Evolutionary conservation across 2,113 vertebrate genomes (phyloP).

Genomic region (human): GRCh38 chr22:29762001-29762500

Average conservation of each 20-base stretch:
- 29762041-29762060: slow-evolving; percentile 50
- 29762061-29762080: slow-evolving; percentile 58
- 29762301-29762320: too few species aligned
- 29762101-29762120: slow-evolving; percentile 56
- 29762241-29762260: slow-evolving; percentile 58
- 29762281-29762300: background rate
- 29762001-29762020: slow-evolving; percentile 26
- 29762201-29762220: slow-evolving; percentile 44
- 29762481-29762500: too few species aligned
- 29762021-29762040: slow-evolving; percentile 43
- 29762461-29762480: too few species aligned
- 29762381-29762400: too few species aligned
- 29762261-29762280: slow-evolving; percentile 50
- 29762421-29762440: too few species aligned
- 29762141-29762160: slow-evolving; percentile 58
- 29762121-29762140: slow-evolving; percentile 67
- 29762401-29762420: too few species aligned
- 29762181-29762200: slow-evolving; percentile 55
- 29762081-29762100: slow-evolving; percentile 44
- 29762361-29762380: too few species aligned
- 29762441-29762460: too few species aligned
- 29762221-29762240: slow-evolving; percentile 43
- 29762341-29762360: too few species aligned
- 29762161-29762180: slow-evolving; percentile 50
- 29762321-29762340: too few species aligned